Base-by-base conservation (phyloP, 2,888 invertebrate genomes). In the Cepaea hortensis region DNA sequence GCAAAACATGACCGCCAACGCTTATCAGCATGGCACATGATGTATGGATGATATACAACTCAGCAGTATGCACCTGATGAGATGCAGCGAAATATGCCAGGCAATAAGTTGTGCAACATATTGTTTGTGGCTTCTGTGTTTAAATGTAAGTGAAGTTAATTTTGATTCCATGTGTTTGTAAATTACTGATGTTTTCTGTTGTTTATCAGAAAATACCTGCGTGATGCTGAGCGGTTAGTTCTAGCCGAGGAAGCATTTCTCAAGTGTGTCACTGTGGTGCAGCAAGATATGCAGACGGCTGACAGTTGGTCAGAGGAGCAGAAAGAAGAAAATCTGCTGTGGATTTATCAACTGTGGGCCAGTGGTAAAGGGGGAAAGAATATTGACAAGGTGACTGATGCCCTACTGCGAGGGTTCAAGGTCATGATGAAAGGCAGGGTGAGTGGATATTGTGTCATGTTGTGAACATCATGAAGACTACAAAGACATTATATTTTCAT, bases 191-290 rank as follows among this genome's bases (percentile, higher is more conserved):
- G n/a, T 80, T 80, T 35, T 61, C 35, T 35, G 46, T 23, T 48
- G 3, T 75, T 18, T 80, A 6, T 18, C 92, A 96, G 96, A 92
- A 96, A 96, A 92, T 98, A 98, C 94, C 96, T 98, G 87, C 96
- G 97, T 70, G 97, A 98, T 93, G 96, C 96, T 2, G 98, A 98
- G 93, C 96, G 98, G 86, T 96, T 97, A 91, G 96, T 97, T 91
- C 95, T 98, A 86, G 96, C 97, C 0, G 96, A 97, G 86, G 97
- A 97, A 95, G 97, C 98, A 0, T 96, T 97, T 91, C 61, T 90
- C 88, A 87, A 90, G 88, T 90, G 92, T 86, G 84, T 91, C 68
- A 90, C 90, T 62, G 90, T 91, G 94, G 97, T 88, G 95, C 96
- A 89, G 87, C 84, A 77, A 82, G 89, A 90, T 75, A 90, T 91